Percentiles rank a stretch among this genome's conserved stretches.
Evolutionary conservation across 2,113 vertebrate species (phyloP).

Genomic region (Polyodon spathula): DNA sequence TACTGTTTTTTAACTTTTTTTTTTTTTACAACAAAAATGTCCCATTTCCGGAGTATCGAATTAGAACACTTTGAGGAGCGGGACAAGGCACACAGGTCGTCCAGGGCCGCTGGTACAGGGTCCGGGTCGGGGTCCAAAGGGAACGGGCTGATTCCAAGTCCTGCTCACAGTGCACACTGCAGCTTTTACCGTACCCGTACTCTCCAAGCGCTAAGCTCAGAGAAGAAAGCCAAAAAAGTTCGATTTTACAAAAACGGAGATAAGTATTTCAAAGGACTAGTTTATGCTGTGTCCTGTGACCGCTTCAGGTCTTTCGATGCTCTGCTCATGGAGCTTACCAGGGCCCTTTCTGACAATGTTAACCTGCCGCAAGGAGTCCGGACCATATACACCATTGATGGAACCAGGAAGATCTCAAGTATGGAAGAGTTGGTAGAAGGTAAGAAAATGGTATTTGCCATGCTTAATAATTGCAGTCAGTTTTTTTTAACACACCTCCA

Average conservation of each 20-base stretch:
- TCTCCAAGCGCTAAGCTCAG: slow-evolving; percentile 90
- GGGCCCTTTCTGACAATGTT: slow-evolving; percentile 80
- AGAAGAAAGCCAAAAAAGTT: slow-evolving; percentile 91
- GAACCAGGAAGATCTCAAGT: slow-evolving; percentile 73
- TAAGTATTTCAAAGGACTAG: slow-evolving; percentile 90
- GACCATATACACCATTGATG: slow-evolving; percentile 84
- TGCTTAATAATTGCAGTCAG: neutral
- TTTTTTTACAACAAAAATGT: too few relatives aligned
- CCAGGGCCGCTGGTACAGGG: slow-evolving; percentile 41
- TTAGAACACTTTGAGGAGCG: slow-evolving; percentile 96
- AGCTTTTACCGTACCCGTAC: slow-evolving; percentile 95
- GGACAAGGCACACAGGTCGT: slow-evolving; percentile 70
- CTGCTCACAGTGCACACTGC: slow-evolving; percentile 94
- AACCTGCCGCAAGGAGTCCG: slow-evolving; percentile 91
- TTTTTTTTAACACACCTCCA: too few relatives aligned
- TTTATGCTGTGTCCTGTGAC: slow-evolving; percentile 84
- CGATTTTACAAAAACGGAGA: slow-evolving; percentile 95
- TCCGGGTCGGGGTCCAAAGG: slow-evolving; percentile 64
- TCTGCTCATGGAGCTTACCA: slow-evolving; percentile 82
- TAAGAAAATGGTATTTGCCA: slow-evolving; percentile 31
- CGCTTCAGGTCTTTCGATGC: slow-evolving; percentile 86
- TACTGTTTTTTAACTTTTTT: too few relatives aligned
- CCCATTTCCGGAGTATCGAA: slow-evolving; percentile 74
- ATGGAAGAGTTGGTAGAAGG: slow-evolving; percentile 92
- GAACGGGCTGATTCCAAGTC: slow-evolving; percentile 89